Evolutionary conservation across 2,797 vertebrate genomes (phyloP).

Genomic region (Phoxinus dragarum): DNA sequence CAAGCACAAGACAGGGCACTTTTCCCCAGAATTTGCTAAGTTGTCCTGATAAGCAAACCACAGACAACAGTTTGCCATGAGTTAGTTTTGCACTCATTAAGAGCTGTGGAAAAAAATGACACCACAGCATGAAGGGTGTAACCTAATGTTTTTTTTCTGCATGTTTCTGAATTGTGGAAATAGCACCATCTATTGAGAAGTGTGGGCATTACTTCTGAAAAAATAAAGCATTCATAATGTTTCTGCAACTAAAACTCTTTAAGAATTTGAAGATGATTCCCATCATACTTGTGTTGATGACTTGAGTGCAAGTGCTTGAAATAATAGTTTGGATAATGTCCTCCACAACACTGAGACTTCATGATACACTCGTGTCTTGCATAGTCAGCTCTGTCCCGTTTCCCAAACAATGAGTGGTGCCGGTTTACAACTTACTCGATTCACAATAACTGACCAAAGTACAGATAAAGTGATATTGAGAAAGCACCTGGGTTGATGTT

Average conservation of each 20-base stretch:
- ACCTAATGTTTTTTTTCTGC: too few species aligned
- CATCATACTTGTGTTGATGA: not conserved
- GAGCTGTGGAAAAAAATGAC: not conserved
- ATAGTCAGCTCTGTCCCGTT: not conserved
- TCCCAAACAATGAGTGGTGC: not conserved
- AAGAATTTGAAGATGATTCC: not conserved
- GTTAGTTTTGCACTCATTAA: not conserved
- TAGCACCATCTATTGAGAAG: constrained; percentile 20
- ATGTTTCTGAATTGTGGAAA: constrained; percentile 13
- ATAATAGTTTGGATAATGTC: not conserved
- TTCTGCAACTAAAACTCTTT: not conserved
- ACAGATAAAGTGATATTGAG: not conserved
- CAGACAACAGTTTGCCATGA: not conserved
- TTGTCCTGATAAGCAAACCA: not conserved
- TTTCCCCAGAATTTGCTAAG: too few species aligned
- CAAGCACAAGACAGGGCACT: not conserved
- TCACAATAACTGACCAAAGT: not conserved
- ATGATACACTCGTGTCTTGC: not conserved
- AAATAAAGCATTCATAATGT: not conserved
- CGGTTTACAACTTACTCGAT: not conserved
- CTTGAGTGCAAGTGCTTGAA: not conserved
- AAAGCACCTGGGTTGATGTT: not conserved
- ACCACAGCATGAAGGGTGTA: too few species aligned
- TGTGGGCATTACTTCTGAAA: not conserved
- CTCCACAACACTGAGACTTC: not conserved